These are phyloP conservation scores for Cecidostiba fungosa DNA, from an alignment of 2,888 invertebrate genomes.

Conservation along the genomic window DNA sequence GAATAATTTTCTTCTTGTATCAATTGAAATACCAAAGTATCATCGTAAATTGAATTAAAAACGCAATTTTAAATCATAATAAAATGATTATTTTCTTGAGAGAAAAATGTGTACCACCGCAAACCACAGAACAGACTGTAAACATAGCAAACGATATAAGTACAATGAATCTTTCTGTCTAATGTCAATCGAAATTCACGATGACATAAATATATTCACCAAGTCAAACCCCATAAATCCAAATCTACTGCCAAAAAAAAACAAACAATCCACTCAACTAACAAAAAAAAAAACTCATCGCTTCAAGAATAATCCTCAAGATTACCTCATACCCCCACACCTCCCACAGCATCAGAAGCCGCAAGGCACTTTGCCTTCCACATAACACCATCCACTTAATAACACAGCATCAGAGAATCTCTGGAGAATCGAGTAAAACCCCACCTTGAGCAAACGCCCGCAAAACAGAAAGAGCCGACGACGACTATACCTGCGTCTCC, in stretches of 20 bases:
- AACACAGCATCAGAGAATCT: conserved; percentile 1
- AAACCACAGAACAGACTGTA: too few species aligned
- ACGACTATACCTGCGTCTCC: neutral
- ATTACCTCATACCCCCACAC: neutral
- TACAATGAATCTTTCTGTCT: too few species aligned
- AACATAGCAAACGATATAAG: too few species aligned
- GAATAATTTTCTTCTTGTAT: too few species aligned
- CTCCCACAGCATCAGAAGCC: neutral
- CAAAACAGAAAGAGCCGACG: neutral
- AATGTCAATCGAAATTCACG: too few species aligned
- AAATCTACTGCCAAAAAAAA: neutral
- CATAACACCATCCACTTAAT: conserved; percentile 10
- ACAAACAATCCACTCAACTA: neutral
- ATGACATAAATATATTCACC: too few species aligned
- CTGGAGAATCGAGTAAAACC: conserved; percentile 3
- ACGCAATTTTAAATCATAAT: neutral
- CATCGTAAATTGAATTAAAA: neutral
- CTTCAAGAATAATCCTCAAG: neutral
- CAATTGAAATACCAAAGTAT: too few species aligned
- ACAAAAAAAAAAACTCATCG: neutral
- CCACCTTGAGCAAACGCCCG: conserved; percentile 9
- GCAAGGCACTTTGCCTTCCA: neutral
- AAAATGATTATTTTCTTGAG: too few species aligned
- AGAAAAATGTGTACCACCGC: too few species aligned
- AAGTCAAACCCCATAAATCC: too few species aligned